Evolutionary conservation across 2,113 vertebrate species (phyloP).

Genomic region (Oxyruncus cristatus): DNA sequence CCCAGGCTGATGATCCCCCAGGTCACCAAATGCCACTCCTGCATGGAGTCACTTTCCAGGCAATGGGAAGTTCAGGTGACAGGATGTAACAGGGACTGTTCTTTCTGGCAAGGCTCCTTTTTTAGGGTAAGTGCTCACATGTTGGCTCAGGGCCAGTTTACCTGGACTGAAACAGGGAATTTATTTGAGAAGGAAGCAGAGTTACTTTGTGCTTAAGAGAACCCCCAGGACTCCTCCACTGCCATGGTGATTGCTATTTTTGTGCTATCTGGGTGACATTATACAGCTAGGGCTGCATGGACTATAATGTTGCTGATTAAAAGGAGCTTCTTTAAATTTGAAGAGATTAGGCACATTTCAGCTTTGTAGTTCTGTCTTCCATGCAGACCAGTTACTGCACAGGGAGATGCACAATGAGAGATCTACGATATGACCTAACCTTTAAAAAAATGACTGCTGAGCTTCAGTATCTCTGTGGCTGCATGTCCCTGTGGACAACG

Average conservation of each 20-base stretch:
- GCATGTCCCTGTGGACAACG: neutral
- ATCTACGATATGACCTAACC: neutral
- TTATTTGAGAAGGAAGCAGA: neutral
- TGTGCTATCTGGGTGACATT: neutral
- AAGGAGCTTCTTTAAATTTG: neutral
- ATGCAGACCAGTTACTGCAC: neutral
- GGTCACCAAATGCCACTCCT: neutral
- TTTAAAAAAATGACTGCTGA: slow-evolving; percentile 3
- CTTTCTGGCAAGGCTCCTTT: neutral
- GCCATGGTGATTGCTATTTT: neutral
- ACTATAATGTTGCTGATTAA: neutral
- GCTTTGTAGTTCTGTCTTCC: neutral
- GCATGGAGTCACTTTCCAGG: rapidly evolving
- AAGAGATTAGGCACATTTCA: neutral
- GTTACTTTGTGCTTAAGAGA: neutral
- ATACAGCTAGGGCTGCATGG: neutral
- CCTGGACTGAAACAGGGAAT: neutral
- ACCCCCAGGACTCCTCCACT: neutral
- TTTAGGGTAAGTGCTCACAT: neutral
- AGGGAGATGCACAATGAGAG: neutral
- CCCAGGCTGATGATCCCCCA: neutral
- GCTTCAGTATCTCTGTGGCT: neutral
- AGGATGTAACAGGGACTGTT: rapidly evolving
- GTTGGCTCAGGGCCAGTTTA: neutral
- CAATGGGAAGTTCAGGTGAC: neutral